These are phyloP conservation scores for Thamnophis elegans DNA, from an alignment of 2,797 vertebrate species.

Conservation along the genomic window DNA sequence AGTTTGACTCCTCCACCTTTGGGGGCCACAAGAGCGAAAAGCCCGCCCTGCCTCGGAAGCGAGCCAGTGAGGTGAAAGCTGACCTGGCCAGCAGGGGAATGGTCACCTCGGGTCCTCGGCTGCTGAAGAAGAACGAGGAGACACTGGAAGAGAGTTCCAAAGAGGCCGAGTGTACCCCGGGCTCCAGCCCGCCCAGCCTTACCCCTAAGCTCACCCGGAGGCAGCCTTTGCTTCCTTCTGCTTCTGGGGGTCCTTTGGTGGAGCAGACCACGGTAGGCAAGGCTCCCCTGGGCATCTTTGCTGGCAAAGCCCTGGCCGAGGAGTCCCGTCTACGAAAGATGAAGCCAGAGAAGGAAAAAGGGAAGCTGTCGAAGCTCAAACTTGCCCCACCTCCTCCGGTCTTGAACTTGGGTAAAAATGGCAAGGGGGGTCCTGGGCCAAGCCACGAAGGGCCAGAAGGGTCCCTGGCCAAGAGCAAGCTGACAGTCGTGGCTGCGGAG, in stretches of 20 bases:
- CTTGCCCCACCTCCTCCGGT: constrained; percentile 80
- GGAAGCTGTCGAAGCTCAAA: constrained; percentile 86
- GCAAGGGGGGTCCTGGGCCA: constrained; percentile 79
- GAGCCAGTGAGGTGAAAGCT: constrained; percentile 79
- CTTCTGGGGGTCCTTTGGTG: neutral
- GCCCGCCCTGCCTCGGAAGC: constrained; percentile 91
- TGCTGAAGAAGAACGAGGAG: constrained; percentile 83
- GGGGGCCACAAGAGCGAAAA: constrained; percentile 80
- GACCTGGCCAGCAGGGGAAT: constrained; percentile 79
- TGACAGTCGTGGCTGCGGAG: constrained; percentile 66
- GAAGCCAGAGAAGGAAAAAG: constrained; percentile 86
- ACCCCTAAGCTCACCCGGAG: constrained; percentile 85
- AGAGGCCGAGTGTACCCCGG: constrained; percentile 83
- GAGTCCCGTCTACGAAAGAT: constrained; percentile 83
- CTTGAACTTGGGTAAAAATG: constrained; percentile 66
- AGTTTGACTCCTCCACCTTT: constrained; percentile 87
- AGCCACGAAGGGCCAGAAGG: constrained; percentile 74
- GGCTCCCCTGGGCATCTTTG: constrained; percentile 49
- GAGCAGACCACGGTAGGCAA: neutral
- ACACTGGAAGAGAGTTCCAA: constrained; percentile 79
- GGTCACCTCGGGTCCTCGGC: constrained; percentile 85
- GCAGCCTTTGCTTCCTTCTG: constrained; percentile 59
- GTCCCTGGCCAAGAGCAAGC: constrained; percentile 75
- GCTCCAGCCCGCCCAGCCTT: constrained; percentile 85
- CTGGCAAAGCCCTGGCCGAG: constrained; percentile 75